Evolutionary conservation across 2,888 invertebrate species (phyloP), one percentile per base, ranked within the genome.

Genomic region (Leptopilina syphax): DNA sequence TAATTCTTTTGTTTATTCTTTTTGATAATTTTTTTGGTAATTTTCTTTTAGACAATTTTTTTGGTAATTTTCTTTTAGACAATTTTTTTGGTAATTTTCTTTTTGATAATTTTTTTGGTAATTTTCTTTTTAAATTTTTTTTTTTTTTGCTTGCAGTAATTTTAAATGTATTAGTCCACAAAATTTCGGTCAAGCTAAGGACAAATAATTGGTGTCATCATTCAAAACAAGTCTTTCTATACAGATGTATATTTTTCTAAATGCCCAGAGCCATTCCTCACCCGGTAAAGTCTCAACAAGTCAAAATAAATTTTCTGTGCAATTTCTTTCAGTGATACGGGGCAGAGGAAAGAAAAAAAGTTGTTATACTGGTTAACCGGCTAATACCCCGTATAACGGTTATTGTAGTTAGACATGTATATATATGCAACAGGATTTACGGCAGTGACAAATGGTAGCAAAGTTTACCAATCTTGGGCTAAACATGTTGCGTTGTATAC

Each of bases 391-490:
- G n/a, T 73, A 50, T 50, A 57, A 73, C 41, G 34, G 73, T 34
- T 54, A 57, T n/a, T n/a, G 12, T 50, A 8, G 54, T 73, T 70
- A 13, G 12, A 50, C 27, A 54, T 73, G 34, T 34, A 73, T 68
- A 10, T 18, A 47, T 54, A 54, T 73, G 34, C 57, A 73, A 57
- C 57, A 73, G 54, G 57, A n/a, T 9, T 57, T 34, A 13, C 27
- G 27, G n/a, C 73, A 57, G 73, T 57, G 73, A 57, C 57, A 73
- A 73, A 73, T 57, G 57, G n/a, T 57, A 73, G 27, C 57, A 57
- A 34, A 57, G 73, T 73, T 73, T 34, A 34, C 57, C 34, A 57
- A 73, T 73, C 57, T 54, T 57, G 73, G 34, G 57, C 57, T 73
- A 73, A 73, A 57, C 57, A 70, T 18, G 54, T 70, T 24, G 54